phyloP scores from a whole-genome alignment of 92 coral and sea anemone species.

The Plumapathes pennacea region DNA sequence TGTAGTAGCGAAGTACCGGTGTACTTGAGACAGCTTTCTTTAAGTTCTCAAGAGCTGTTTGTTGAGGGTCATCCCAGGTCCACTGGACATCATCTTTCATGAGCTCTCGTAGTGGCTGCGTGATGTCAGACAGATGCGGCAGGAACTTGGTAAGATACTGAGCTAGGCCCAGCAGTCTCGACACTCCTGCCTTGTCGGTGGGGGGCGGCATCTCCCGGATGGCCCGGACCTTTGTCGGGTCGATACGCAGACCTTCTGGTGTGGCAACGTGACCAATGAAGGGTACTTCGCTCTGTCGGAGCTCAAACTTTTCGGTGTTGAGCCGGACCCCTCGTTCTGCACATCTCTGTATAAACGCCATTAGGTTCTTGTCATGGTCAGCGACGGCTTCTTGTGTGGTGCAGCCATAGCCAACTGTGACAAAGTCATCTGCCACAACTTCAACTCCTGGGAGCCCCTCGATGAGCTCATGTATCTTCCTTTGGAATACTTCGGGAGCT shows the following conservation, averaged over 20 bases:
- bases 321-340: slow-evolving; percentile 17
- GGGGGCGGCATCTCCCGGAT: slow-evolving; percentile 7
- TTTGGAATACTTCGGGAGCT: slow-evolving; percentile 32
- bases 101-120: slow-evolving; percentile 12
- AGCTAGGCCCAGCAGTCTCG: slow-evolving; percentile 4
- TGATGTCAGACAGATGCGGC: slow-evolving; percentile 18
- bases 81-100: slow-evolving; percentile 1
- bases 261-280: no score
- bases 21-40: slow-evolving; percentile 8
- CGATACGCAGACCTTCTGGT: slow-evolving; percentile 29
- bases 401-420: slow-evolving; percentile 27
- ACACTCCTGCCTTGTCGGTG: slow-evolving; percentile 10
- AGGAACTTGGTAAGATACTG: slow-evolving; percentile 24
- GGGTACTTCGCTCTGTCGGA: slow-evolving; percentile 22
- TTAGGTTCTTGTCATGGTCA: slow-evolving; percentile 33
- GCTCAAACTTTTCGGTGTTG: slow-evolving; percentile 28
- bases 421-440: slow-evolving; percentile 29
- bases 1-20: slow-evolving; percentile 12
- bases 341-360: slow-evolving; percentile 27
- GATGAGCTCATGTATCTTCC: slow-evolving; percentile 25
- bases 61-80: slow-evolving; percentile 10
- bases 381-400: slow-evolving; percentile 20
- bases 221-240: slow-evolving; percentile 17
- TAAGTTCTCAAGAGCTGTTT: not conserved
- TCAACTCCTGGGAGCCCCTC: slow-evolving; percentile 23